phyloP scores from a whole-genome alignment of 2,888 invertebrate genomes.

The Ectropis crepuscularia region DNA sequence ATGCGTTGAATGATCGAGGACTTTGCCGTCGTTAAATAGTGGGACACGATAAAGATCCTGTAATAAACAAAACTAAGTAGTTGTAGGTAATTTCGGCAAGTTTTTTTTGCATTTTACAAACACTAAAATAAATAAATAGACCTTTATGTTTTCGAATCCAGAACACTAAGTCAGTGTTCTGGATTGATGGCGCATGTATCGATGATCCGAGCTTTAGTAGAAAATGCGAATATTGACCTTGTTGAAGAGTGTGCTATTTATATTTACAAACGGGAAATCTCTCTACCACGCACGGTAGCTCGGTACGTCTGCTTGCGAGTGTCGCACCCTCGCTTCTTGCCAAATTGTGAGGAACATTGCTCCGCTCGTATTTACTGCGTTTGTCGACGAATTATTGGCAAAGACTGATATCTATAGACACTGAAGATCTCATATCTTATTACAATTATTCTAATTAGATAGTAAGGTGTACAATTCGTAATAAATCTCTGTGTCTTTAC shows the following conservation, averaged over 20 bases:
- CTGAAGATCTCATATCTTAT: too few relatives aligned
- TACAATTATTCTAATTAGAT: too few relatives aligned
- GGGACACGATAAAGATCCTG: too few relatives aligned
- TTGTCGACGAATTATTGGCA: neutral
- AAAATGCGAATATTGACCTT: slow-evolving; percentile 26
- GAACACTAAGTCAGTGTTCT: too few relatives aligned
- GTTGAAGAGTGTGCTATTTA: slow-evolving; percentile 16
- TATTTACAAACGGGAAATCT: slow-evolving; percentile 24
- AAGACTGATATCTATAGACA: neutral
- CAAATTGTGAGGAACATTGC: slow-evolving; percentile 18
- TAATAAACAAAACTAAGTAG: too few relatives aligned
- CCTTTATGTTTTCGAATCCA: slow-evolving; percentile 41
- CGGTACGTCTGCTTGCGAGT: slow-evolving; percentile 6
- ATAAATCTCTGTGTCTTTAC: too few relatives aligned
- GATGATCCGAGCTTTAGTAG: slow-evolving; percentile 7
- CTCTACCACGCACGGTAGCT: slow-evolving; percentile 10
- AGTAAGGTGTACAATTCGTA: too few relatives aligned
- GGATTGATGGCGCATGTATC: slow-evolving; percentile 34
- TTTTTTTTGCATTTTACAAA: too few relatives aligned
- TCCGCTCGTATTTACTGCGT: slow-evolving; percentile 1
- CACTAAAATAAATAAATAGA: too few relatives aligned
- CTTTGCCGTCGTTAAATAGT: too few relatives aligned
- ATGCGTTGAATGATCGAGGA: too few relatives aligned
- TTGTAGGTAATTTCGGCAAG: too few relatives aligned
- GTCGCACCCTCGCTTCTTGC: slow-evolving; percentile 9